Evolutionary conservation across 2,888 invertebrate species (phyloP).

Genomic region (Campoletis raptor): DNA sequence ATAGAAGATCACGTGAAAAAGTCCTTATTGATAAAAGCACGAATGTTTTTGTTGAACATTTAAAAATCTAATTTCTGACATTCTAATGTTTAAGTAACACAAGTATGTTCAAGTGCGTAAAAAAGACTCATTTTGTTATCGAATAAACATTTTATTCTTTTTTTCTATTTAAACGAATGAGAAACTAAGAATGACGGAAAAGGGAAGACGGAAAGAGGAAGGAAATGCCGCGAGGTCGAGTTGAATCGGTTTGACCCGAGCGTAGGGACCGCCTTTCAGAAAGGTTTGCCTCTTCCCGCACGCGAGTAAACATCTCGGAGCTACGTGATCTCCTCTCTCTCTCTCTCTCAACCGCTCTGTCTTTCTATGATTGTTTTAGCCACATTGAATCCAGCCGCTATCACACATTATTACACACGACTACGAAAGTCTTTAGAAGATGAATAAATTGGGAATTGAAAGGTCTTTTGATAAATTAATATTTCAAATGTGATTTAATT

Average conservation of each 20-base stretch:
- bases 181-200: constrained; percentile 63
- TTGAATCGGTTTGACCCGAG: constrained; percentile 79
- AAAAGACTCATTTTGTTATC: not conserved
- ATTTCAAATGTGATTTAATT: not conserved
- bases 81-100: no score
- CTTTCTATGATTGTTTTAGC: constrained; percentile 1
- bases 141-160: not conserved
- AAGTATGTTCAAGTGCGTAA: no score
- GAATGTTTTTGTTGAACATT: not conserved
- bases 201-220: constrained; percentile 74
- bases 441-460: not conserved
- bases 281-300: constrained; percentile 71
- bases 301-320: constrained; percentile 79
- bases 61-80: not conserved
- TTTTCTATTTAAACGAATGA: not conserved
- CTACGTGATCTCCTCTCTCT: constrained; percentile 64
- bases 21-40: not conserved
- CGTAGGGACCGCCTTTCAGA: constrained; percentile 50
- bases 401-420: not conserved
- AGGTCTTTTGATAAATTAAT: not conserved
- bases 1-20: no score
- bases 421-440: not conserved
- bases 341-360: not conserved
- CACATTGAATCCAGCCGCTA: constrained; percentile 4
- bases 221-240: constrained; percentile 78